These are phyloP conservation scores for Ceyx melanurus DNA, from an alignment of 2,113 vertebrate genomes.

Conservation along the genomic window DNA sequence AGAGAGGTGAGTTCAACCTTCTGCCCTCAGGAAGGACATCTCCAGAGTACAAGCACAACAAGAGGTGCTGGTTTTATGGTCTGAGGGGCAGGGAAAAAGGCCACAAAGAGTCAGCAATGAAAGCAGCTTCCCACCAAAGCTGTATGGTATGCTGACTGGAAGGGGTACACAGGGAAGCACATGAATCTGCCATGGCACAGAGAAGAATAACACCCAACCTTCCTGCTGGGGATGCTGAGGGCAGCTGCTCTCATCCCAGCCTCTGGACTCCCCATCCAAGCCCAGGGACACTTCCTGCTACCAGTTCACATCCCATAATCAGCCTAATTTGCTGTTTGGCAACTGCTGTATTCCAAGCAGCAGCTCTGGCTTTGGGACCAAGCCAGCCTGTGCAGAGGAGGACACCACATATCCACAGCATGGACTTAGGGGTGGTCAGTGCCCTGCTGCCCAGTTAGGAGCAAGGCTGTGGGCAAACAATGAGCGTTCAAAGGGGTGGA, in stretches of 20 bases:
- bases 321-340: background rate
- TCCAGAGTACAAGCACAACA: background rate
- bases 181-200: fast-evolving
- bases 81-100: fast-evolving
- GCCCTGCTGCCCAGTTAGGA: background rate
- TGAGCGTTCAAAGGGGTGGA: background rate
- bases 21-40: fast-evolving
- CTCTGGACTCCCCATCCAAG: background rate
- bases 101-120: background rate
- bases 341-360: background rate
- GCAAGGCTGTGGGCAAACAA: background rate
- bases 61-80: background rate
- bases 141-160: background rate
- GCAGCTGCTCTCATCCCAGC: background rate
- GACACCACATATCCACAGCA: fast-evolving
- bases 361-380: background rate
- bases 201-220: fast-evolving
- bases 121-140: background rate
- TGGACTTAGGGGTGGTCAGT: fast-evolving
- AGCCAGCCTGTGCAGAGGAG: background rate
- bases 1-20: background rate
- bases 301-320: background rate
- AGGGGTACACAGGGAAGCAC: background rate
- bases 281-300: background rate
- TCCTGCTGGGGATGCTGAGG: fast-evolving